These are phyloP conservation scores for Gopherus flavomarginatus DNA, from an alignment of 2,113 vertebrate species.

Conservation along the genomic window DNA sequence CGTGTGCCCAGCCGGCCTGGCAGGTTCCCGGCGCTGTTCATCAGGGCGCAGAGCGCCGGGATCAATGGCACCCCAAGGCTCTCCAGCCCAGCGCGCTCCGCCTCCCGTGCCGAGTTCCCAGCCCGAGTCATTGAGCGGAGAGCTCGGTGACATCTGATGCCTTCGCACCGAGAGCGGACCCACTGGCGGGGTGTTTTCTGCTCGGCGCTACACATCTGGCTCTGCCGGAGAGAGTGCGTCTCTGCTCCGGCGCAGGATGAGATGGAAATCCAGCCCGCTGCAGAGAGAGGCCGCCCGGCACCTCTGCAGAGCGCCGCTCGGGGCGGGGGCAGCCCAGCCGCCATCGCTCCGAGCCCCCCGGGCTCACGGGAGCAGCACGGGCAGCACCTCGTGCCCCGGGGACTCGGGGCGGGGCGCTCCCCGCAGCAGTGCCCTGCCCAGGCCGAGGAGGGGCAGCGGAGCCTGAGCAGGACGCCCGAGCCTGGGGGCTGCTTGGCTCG, in stretches of 20 bases:
- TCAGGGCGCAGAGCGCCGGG: conserved; percentile 42
- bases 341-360: not conserved
- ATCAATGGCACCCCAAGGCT: conserved; percentile 69
- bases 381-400: too few species aligned
- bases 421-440: too few species aligned
- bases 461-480: not conserved
- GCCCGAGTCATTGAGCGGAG: conserved; percentile 71
- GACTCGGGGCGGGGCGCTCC: too few species aligned
- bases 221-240: conserved; percentile 59
- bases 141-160: conserved; percentile 72
- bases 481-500: too few species aligned
- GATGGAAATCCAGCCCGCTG: not conserved
- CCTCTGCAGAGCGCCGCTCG: not conserved
- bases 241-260: not conserved
- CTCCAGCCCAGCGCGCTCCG: conserved; percentile 64
- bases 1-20: not conserved
- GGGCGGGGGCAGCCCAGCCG: not conserved
- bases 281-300: not conserved
- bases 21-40: conserved; percentile 53
- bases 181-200: conserved; percentile 66
- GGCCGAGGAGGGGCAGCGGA: too few species aligned
- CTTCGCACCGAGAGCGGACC: conserved; percentile 52
- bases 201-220: conserved; percentile 69
- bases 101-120: conserved; percentile 65
- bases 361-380: not conserved